A percentile compares a stretch with the other conserved stretches of the same genome.
These are phyloP conservation scores for Otolemur crassicaudatus DNA, from an alignment of 2,797 vertebrate species.

Conservation along the genomic window DNA sequence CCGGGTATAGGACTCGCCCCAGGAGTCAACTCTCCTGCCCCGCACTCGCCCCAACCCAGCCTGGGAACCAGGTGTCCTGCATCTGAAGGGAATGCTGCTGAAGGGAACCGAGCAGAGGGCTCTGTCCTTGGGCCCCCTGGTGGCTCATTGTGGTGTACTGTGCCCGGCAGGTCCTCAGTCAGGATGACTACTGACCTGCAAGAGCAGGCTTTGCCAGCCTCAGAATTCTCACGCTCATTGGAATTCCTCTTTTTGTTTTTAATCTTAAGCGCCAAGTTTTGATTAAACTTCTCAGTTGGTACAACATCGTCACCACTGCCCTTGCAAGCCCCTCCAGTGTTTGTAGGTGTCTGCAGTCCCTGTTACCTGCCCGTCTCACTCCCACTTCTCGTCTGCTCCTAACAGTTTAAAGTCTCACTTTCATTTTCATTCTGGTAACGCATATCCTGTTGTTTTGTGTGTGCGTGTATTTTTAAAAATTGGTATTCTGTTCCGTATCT, in stretches of 20 bases:
- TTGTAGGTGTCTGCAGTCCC: neutral
- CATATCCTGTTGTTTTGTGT: neutral
- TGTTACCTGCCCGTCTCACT: neutral
- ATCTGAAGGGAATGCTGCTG: neutral
- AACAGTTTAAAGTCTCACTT: neutral
- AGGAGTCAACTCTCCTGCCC: neutral
- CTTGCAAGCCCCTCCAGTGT: neutral
- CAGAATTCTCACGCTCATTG: neutral
- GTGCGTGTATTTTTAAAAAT: neutral
- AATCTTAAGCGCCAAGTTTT: neutral
- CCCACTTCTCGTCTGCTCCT: neutral
- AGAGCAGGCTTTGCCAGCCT: neutral
- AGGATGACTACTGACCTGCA: neutral
- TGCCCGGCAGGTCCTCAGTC: neutral
- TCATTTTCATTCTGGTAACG: constrained; percentile 1
- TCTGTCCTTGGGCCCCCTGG: neutral
- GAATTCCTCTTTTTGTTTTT: neutral
- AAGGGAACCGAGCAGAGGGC: neutral
- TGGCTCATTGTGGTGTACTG: neutral
- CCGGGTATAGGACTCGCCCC: neutral
- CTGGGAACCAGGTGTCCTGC: neutral
- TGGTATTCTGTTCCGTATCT: neutral
- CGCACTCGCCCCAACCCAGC: neutral
- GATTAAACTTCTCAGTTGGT: neutral
- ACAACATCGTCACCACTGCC: neutral